Evolutionary conservation across 2,797 vertebrate species (phyloP).

Genomic region (Alectoris magna): DNA sequence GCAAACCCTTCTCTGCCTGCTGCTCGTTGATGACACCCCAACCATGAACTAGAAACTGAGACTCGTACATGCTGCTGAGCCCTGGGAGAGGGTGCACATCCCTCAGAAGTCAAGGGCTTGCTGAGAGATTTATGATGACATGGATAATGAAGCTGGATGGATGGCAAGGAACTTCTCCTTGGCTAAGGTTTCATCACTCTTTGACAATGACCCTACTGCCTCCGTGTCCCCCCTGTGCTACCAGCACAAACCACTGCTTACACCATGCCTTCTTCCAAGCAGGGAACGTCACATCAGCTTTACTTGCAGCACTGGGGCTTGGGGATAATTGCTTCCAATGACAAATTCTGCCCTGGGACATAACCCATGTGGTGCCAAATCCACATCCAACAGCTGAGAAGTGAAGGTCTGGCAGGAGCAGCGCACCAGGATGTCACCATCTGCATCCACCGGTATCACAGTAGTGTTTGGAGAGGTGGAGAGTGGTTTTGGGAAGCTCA

Average conservation of each 20-base stretch:
- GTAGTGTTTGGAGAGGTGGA: fast-evolving
- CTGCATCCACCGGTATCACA: too few species aligned
- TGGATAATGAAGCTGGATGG: fast-evolving
- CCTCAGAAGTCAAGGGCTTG: not conserved
- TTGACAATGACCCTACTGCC: not conserved
- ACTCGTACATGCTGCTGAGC: not conserved
- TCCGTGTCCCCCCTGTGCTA: not conserved
- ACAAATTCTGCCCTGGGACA: not conserved
- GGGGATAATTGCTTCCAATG: not conserved
- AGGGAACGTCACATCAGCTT: not conserved
- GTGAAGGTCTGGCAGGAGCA: not conserved
- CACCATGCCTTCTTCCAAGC: not conserved
- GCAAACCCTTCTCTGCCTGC: not conserved
- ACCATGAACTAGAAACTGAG: not conserved
- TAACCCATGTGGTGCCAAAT: not conserved
- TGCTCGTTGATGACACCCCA: not conserved
- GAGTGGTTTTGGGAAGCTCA: not conserved
- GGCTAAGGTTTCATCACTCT: not conserved
- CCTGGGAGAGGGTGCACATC: not conserved
- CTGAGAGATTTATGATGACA: slow-evolving; percentile 15
- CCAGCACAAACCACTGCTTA: fast-evolving
- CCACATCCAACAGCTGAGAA: not conserved
- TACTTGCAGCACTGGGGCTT: fast-evolving
- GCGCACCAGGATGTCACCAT: not conserved
- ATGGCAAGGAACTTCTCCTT: not conserved